phyloP scores from a whole-genome alignment of 2,888 invertebrate species.

The Ctena decussata region DNA sequence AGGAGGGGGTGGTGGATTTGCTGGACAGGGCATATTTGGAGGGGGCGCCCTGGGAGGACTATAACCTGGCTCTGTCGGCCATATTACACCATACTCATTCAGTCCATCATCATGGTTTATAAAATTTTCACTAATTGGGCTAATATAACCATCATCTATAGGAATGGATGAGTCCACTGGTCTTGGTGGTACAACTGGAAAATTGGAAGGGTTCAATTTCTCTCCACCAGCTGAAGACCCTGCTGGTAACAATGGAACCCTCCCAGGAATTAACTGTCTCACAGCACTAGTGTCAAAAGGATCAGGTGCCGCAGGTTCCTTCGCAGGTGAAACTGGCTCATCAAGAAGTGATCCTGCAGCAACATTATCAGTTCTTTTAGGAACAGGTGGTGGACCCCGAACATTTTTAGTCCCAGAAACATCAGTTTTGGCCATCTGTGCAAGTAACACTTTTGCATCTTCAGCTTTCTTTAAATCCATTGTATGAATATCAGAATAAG shows the following conservation, averaged over 20 bases:
- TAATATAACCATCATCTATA: neutral
- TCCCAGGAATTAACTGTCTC: constrained; percentile 50
- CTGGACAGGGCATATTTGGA: constrained; percentile 41
- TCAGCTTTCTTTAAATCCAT: neutral
- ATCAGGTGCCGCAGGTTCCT: constrained; percentile 45
- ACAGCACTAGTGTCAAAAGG: constrained; percentile 75
- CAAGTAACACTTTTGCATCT: neutral
- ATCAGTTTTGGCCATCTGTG: neutral
- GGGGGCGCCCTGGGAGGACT: constrained; percentile 60
- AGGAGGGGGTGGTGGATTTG: constrained; percentile 58
- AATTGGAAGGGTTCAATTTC: neutral
- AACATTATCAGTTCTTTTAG: constrained; percentile 45
- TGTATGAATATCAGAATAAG: constrained; percentile 31
- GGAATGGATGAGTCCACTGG: constrained; percentile 20
- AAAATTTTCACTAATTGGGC: constrained; percentile 24
- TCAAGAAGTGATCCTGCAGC: constrained; percentile 56
- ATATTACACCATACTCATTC: constrained; percentile 18
- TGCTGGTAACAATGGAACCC: constrained; percentile 30
- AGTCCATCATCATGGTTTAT: constrained; percentile 15
- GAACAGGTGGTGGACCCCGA: constrained; percentile 35
- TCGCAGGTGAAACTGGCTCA: constrained; percentile 63
- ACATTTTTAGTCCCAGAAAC: neutral
- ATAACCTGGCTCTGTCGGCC: constrained; percentile 31
- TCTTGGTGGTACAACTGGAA: constrained; percentile 55
- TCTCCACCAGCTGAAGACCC: constrained; percentile 4